A percentile compares a stretch with the other conserved stretches of the same genome.
These are phyloP conservation scores for Panulirus ornatus DNA, from an alignment of 1,140 invertebrate genomes.

Conservation along the genomic window DNA sequence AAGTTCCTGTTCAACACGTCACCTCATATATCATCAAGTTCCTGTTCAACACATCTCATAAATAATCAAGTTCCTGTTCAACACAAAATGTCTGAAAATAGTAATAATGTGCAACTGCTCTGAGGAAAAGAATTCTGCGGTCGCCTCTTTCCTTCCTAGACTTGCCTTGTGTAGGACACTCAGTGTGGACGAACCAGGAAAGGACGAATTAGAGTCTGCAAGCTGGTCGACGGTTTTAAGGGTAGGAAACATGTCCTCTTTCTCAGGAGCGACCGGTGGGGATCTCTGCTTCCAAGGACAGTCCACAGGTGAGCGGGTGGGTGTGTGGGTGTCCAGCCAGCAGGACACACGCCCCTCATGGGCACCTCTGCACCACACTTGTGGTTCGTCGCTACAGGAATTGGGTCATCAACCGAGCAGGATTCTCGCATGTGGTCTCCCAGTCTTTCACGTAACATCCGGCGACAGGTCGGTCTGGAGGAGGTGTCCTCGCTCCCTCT, in stretches of 20 bases:
- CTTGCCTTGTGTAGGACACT: too few species aligned
- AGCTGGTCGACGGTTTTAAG: too few species aligned
- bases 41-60: too few species aligned
- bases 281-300: not conserved
- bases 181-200: not conserved
- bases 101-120: too few species aligned
- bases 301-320: too few species aligned
- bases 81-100: too few species aligned
- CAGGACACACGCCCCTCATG: not conserved
- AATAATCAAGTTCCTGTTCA: too few species aligned
- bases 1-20: too few species aligned
- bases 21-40: too few species aligned
- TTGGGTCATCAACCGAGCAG: conserved; percentile 39
- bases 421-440: conserved; percentile 27
- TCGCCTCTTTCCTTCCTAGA: too few species aligned
- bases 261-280: not conserved
- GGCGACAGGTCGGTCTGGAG: conserved; percentile 13
- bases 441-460: conserved; percentile 31
- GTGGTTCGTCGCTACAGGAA: conserved; percentile 26
- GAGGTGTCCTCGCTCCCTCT: too few species aligned
- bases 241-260: not conserved
- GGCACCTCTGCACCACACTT: conserved; percentile 2
- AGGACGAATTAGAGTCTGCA: conserved; percentile 21
- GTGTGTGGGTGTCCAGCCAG: conserved; percentile 14
- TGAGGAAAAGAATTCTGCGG: too few species aligned